Evolutionary conservation across 1,140 invertebrate genomes (phyloP).

Genomic region (Eriosoma lanigerum): DNA sequence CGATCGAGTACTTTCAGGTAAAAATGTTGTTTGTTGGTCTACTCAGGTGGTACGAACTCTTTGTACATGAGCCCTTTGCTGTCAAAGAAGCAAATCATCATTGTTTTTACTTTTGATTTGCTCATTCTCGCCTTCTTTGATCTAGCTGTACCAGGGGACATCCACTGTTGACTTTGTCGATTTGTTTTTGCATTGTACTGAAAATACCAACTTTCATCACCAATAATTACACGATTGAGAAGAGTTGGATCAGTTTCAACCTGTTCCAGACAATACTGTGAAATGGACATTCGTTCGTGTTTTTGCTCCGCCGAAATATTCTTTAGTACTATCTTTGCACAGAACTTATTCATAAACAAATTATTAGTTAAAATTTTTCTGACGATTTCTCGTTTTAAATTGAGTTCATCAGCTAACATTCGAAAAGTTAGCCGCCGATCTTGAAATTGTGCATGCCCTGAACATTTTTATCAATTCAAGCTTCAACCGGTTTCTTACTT

Average conservation of each 20-base stretch:
- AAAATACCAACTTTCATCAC: constrained; percentile 54
- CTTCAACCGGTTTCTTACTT: too few relatives aligned
- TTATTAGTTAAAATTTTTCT: constrained; percentile 34
- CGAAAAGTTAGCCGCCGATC: constrained; percentile 14
- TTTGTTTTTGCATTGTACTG: constrained; percentile 55
- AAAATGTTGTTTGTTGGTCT: too few relatives aligned
- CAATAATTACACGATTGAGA: constrained; percentile 44
- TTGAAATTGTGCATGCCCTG: not conserved
- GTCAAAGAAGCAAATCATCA: constrained; percentile 57
- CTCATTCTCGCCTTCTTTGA: constrained; percentile 34
- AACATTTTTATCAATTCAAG: too few relatives aligned
- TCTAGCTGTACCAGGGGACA: constrained; percentile 18
- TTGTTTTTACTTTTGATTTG: constrained; percentile 56
- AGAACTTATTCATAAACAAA: constrained; percentile 16
- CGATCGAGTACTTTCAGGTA: too few relatives aligned
- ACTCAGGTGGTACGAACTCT: too few relatives aligned
- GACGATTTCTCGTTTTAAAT: too few relatives aligned
- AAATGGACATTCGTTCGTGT: constrained; percentile 9
- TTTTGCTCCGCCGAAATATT: too few relatives aligned
- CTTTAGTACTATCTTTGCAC: too few relatives aligned
- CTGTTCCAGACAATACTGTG: constrained; percentile 41
- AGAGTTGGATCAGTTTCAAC: constrained; percentile 45
- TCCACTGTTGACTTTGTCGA: constrained; percentile 47
- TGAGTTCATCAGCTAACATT: too few relatives aligned
- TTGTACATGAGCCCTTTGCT: constrained; percentile 55